Evolutionary conservation across 1,140 invertebrate genomes (phyloP).

Genomic region (Nixonia krombeini): DNA sequence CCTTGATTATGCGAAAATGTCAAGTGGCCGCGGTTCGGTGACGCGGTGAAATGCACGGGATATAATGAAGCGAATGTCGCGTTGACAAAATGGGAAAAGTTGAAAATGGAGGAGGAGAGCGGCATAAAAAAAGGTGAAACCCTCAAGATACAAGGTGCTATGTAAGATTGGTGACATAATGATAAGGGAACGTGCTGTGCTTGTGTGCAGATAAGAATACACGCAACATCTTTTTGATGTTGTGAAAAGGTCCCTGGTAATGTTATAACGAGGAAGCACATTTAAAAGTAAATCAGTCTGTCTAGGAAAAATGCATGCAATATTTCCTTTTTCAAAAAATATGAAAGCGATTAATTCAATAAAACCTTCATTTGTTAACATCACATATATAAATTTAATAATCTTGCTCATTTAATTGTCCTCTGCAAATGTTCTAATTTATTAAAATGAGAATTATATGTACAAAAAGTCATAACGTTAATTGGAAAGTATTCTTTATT

Average conservation of each 20-base stretch:
- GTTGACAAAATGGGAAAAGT: constrained; percentile 28
- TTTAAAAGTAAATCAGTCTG: constrained; percentile 28
- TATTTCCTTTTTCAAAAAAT: not conserved
- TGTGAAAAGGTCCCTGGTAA: constrained; percentile 21
- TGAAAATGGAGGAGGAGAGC: not conserved
- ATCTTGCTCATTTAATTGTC: too few species aligned
- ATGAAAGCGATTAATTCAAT: not conserved
- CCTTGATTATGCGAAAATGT: constrained; percentile 37
- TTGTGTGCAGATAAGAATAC: constrained; percentile 10
- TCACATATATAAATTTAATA: too few species aligned
- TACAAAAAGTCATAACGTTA: constrained; percentile 5
- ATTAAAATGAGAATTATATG: too few species aligned
- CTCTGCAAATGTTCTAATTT: too few species aligned
- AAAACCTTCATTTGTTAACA: too few species aligned
- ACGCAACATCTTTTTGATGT: constrained; percentile 26
- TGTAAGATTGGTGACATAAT: constrained; percentile 45
- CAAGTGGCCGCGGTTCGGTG: constrained; percentile 22
- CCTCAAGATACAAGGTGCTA: constrained; percentile 2
- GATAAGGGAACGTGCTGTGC: constrained; percentile 21
- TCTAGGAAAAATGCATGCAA: constrained; percentile 10
- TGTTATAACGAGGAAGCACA: constrained; percentile 43
- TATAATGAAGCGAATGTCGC: constrained; percentile 35
- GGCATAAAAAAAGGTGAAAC: constrained; percentile 16
- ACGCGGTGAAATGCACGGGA: constrained; percentile 13
- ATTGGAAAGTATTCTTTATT: not conserved